phyloP scores from a whole-genome alignment of 2,797 vertebrate genomes.

The Lepilemur ruficaudatus region DNA sequence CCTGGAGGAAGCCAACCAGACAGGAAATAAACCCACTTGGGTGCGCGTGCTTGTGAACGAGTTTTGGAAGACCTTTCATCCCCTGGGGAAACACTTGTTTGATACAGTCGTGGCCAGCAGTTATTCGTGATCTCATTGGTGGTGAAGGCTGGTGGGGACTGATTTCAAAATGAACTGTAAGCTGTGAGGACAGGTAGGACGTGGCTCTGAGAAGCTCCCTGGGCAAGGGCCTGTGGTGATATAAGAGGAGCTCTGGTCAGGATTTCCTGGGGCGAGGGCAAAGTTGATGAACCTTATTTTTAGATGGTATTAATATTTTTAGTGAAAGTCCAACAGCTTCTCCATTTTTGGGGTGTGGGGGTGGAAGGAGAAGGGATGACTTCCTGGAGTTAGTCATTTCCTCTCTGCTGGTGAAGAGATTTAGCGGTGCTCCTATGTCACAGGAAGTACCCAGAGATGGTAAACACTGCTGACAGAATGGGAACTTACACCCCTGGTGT shows the following conservation, averaged over 20 bases:
- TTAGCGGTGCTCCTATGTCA: not conserved
- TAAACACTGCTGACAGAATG: constrained; percentile 71
- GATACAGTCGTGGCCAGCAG: constrained; percentile 33
- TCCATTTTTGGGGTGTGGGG: constrained; percentile 12
- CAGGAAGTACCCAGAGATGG: constrained; percentile 47
- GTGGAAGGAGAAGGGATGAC: constrained; percentile 7
- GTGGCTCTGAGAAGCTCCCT: not conserved
- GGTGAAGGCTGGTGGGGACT: not conserved
- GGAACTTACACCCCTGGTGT: not conserved
- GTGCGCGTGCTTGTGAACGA: not conserved
- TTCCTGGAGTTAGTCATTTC: constrained; percentile 72
- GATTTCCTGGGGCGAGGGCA: constrained; percentile 53
- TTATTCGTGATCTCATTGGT: constrained; percentile 35
- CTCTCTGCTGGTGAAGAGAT: constrained; percentile 55
- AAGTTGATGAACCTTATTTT: constrained; percentile 61
- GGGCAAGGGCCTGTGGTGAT: not conserved
- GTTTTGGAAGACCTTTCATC: constrained; percentile 55
- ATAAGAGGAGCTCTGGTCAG: constrained; percentile 38
- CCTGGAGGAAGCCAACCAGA: constrained; percentile 66
- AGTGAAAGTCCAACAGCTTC: constrained; percentile 65
- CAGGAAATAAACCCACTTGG: constrained; percentile 61
- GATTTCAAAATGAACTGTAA: constrained; percentile 60
- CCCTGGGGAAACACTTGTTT: constrained; percentile 41
- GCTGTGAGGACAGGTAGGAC: constrained; percentile 27
- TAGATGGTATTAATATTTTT: constrained; percentile 67